Percentiles rank a stretch among this genome's conserved stretches.
Evolutionary conservation across 2,113 vertebrate species (phyloP).

Genomic region (Prionailurus viverrinus): DNA sequence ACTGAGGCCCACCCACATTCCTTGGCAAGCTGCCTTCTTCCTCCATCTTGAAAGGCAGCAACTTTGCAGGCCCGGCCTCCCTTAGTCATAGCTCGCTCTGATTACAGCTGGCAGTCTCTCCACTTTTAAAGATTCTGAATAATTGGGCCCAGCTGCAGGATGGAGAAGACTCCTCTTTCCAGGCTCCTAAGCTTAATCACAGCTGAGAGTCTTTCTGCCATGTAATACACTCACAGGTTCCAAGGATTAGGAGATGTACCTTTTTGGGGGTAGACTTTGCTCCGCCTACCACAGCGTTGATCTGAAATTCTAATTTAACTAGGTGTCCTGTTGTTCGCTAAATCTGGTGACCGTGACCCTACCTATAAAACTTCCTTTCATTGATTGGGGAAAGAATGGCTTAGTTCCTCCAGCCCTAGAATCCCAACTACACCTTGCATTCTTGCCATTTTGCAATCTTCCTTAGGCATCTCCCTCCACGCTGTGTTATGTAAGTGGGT

Average conservation of each 20-base stretch:
- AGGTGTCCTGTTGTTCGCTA: neutral
- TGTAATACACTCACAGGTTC: neutral
- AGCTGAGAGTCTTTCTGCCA: constrained; percentile 5
- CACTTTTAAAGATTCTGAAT: neutral
- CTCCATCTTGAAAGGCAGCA: neutral
- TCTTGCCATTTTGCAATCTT: neutral
- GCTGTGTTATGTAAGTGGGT: neutral
- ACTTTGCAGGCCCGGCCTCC: neutral
- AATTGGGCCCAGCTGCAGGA: neutral
- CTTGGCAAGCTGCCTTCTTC: neutral
- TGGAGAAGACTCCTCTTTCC: neutral
- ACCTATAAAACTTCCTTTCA: neutral
- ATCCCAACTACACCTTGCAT: neutral
- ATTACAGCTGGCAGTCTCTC: neutral
- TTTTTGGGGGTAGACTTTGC: neutral
- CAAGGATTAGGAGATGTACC: neutral
- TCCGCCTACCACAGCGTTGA: neutral
- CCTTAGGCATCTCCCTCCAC: neutral
- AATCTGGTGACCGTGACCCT: neutral
- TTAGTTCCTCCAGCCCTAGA: neutral
- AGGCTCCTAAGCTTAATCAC: neutral
- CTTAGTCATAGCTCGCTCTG: neutral
- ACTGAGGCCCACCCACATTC: neutral
- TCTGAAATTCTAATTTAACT: neutral
- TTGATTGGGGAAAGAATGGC: neutral